A percentile compares a stretch with the other conserved stretches of the same genome.
phyloP scores from a whole-genome alignment of 2,113 vertebrate genomes.

The Oenanthe melanoleuca region DNA sequence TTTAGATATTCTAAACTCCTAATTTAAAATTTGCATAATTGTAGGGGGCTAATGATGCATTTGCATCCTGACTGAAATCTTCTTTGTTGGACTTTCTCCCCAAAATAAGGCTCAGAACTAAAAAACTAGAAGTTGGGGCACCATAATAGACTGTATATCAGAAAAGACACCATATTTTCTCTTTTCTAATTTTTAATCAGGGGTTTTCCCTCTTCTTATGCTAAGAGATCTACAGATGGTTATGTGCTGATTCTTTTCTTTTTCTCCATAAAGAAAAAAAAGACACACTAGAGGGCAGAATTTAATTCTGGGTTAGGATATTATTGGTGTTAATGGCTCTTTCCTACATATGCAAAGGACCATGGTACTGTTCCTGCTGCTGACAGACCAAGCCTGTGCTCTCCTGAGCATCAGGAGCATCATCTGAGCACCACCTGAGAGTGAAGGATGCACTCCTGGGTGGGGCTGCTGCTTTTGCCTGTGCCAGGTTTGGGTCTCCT shows the following conservation, averaged over 20 bases:
- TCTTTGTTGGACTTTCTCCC: neutral
- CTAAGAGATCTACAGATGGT: neutral
- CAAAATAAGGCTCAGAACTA: neutral
- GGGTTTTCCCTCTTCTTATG: neutral
- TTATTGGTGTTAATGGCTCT: neutral
- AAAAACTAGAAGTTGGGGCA: neutral
- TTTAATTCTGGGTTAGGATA: neutral
- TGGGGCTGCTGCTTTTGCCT: neutral
- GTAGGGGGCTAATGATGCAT: neutral
- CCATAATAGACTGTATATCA: neutral
- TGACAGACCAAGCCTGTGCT: neutral
- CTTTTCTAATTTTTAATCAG: neutral
- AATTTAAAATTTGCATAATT: neutral
- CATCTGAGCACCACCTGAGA: no score
- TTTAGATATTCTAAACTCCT: neutral
- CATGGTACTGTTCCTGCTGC: neutral
- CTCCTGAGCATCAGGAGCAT: no score
- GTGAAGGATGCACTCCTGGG: neutral
- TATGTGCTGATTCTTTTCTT: neutral
- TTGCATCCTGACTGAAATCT: fast-evolving
- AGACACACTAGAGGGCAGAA: neutral
- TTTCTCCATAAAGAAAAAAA: neutral
- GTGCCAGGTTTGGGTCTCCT: neutral
- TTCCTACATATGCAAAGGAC: neutral
- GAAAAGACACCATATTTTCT: neutral